Evolutionary conservation across 23 tunicate genomes (phyloP).

Genomic region (Ascidia mentula): DNA sequence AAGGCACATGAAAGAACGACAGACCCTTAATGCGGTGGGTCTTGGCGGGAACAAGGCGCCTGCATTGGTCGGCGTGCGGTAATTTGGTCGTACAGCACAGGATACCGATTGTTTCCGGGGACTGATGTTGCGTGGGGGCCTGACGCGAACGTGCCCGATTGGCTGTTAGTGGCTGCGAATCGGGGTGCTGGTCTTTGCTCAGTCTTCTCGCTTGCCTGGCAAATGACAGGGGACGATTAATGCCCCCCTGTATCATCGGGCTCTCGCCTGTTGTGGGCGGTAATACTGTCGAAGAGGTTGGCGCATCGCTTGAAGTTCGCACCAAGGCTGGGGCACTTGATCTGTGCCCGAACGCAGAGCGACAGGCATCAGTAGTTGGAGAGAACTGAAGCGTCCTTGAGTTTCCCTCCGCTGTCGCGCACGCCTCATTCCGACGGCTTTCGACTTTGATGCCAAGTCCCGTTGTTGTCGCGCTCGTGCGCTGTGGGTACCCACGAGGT

Average conservation of each 20-base stretch:
- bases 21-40: slow-evolving; percentile 3
- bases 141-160: neutral
- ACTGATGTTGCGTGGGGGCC: neutral
- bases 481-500: neutral
- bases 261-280: neutral
- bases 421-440: neutral
- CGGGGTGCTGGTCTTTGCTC: neutral
- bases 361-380: neutral
- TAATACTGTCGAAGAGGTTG: neutral
- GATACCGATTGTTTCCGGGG: neutral
- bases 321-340: neutral
- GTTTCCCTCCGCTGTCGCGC: neutral
- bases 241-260: neutral
- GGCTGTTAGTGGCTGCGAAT: neutral
- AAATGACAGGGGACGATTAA: neutral
- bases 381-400: neutral
- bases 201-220: neutral
- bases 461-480: neutral
- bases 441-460: neutral
- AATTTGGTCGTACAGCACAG: neutral
- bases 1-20: neutral
- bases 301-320: neutral
- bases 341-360: neutral
- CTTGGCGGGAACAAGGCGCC: neutral
- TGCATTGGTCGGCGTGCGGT: neutral